These are phyloP conservation scores for Frankliniella fusca DNA, from an alignment of 2,888 invertebrate species.

Conservation along the genomic window DNA sequence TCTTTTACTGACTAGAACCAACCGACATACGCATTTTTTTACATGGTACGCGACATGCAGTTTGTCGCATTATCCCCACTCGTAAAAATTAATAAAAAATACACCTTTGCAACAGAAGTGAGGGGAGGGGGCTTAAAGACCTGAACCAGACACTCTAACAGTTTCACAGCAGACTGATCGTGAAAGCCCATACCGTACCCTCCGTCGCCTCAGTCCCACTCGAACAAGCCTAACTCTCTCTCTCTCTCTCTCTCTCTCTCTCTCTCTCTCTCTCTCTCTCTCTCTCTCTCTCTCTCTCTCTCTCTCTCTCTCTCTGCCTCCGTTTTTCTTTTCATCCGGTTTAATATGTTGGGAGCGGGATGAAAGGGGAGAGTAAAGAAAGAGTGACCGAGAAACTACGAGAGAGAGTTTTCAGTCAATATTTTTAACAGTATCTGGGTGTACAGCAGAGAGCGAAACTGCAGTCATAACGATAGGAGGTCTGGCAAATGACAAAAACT, in stretches of 20 bases:
- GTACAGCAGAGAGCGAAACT: no score
- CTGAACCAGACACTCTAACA: no score
- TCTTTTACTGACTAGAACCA: neutral
- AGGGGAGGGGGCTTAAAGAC: neutral
- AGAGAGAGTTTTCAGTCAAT: no score
- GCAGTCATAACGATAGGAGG: no score
- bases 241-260: neutral
- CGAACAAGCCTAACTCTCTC: neutral
- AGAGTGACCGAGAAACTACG: no score
- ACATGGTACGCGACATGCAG: neutral
- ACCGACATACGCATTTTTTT: neutral
- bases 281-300: conserved; percentile 1
- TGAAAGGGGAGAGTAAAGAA: no score
- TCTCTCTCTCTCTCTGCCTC: neutral
- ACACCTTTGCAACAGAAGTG: neutral
- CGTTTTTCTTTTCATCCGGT: neutral
- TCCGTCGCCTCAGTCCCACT: neutral
- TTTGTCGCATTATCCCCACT: neutral
- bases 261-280: conserved; percentile 2
- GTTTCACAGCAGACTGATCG: neutral
- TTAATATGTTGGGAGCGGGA: no score
- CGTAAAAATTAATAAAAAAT: neutral
- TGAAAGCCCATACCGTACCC: neutral
- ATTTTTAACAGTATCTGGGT: no score
- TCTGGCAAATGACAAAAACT: no score